Evolutionary conservation across 53 echinoderm and acorn worm genomes (phyloP).

Genomic region (Zoroaster sp.): DNA sequence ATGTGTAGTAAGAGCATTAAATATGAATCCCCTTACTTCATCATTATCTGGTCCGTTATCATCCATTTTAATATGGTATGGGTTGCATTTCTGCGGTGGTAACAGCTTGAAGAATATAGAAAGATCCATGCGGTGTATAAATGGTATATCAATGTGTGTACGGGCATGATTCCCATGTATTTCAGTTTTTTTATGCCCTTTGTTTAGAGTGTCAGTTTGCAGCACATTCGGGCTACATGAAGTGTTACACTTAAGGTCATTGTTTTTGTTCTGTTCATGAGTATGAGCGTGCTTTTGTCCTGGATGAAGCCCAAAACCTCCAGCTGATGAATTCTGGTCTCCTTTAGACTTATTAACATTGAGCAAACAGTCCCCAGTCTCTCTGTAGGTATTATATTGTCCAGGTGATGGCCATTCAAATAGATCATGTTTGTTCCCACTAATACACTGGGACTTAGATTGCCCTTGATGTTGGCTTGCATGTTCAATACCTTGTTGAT

Average conservation of each 20-base stretch:
- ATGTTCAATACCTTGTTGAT: slow-evolving; percentile 17
- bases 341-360: background rate
- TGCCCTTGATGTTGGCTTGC: slow-evolving; percentile 30
- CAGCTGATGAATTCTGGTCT: background rate
- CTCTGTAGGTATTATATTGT: background rate
- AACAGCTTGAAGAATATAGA: slow-evolving; percentile 91
- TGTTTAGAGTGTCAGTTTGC: background rate
- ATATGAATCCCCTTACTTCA: slow-evolving; percentile 94
- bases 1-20: slow-evolving; percentile 81
- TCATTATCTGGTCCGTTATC: slow-evolving; percentile 86
- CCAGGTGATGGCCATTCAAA: slow-evolving; percentile 48
- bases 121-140: slow-evolving; percentile 92
- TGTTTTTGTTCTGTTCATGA: background rate
- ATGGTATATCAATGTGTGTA: slow-evolving; percentile 34
- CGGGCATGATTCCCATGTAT: background rate
- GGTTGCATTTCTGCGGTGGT: slow-evolving; percentile 92
- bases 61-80: slow-evolving; percentile 99
- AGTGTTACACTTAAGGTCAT: background rate
- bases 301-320: background rate
- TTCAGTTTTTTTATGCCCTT: background rate
- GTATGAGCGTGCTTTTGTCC: slow-evolving; percentile 3
- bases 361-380: background rate
- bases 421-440: background rate
- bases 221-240: background rate
- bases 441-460: slow-evolving; percentile 9